These are phyloP conservation scores for Hirtodrosophila trivittata DNA, from an alignment of 2,888 invertebrate genomes.

Conservation along the genomic window DNA sequence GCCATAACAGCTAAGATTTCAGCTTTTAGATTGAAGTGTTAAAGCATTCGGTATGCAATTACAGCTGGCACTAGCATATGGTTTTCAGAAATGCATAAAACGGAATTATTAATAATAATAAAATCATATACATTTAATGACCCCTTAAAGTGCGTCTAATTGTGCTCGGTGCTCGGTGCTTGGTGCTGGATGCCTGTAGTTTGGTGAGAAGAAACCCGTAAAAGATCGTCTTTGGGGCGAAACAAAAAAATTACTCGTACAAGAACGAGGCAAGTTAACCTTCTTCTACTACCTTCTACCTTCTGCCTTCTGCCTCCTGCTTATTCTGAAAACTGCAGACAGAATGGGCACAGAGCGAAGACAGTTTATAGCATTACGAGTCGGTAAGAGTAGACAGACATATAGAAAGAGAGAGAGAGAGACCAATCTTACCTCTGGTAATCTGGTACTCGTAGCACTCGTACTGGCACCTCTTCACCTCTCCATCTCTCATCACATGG, in stretches of 20 bases:
- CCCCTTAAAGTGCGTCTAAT: conserved; percentile 63
- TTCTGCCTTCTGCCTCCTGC: conserved; percentile 13
- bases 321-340: conserved; percentile 47
- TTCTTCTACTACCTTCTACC: conserved; percentile 19
- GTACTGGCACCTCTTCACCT: not conserved
- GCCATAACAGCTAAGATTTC: conserved; percentile 13
- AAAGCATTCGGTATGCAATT: conserved; percentile 38
- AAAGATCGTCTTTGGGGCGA: conserved; percentile 31
- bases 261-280: too few species aligned
- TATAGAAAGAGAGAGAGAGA: too few species aligned
- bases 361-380: conserved; percentile 68
- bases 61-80: conserved; percentile 39
- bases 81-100: conserved; percentile 57
- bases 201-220: conserved; percentile 40
- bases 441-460: not conserved
- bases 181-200: conserved; percentile 7
- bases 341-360: conserved; percentile 75
- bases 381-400: not conserved
- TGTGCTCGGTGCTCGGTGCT: conserved; percentile 35
- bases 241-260: conserved; percentile 15
- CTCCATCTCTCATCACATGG: conserved; percentile 47
- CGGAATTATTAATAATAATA: conserved; percentile 59
- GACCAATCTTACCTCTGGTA: conserved; percentile 5
- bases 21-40: conserved; percentile 18
- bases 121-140: conserved; percentile 55